Conservation (phyloP, 1,140 invertebrate genomes). For the Aphelenchoides fujianensis region DNA sequence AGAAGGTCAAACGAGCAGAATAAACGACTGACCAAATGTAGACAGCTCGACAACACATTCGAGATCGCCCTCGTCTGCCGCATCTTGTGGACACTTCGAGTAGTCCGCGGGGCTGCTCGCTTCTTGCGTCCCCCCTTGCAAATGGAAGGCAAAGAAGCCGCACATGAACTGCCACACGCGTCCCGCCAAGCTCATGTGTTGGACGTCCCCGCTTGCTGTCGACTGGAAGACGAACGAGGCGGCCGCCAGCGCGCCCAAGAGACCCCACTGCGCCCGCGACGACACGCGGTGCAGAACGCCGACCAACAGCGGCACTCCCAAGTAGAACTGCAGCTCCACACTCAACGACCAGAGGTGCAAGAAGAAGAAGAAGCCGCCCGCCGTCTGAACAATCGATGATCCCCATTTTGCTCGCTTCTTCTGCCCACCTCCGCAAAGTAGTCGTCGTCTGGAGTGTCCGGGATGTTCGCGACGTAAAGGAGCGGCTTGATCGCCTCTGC, state of each 20-base stretch:
- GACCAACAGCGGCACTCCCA: background rate
- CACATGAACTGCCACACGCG: conserved; percentile 12
- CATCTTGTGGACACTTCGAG: background rate
- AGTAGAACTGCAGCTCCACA: background rate
- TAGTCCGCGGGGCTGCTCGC: background rate
- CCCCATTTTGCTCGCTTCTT: background rate
- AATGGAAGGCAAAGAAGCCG: background rate
- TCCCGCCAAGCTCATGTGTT: background rate
- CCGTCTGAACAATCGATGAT: conserved; percentile 2
- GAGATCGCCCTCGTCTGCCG: background rate
- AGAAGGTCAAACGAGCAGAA: background rate
- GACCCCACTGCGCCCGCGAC: background rate
- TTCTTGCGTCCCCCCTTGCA: background rate
- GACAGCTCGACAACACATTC: background rate
- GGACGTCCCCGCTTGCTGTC: background rate
- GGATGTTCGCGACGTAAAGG: background rate
- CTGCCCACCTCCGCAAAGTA: background rate
- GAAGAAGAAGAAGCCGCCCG: background rate
- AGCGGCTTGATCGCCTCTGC: conserved; percentile 8
- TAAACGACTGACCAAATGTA: background rate
- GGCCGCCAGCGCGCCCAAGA: background rate
- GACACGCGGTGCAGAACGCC: background rate
- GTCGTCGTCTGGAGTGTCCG: background rate
- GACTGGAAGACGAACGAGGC: background rate
- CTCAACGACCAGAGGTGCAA: background rate